Base-by-base conservation (phyloP, 2,113 vertebrate genomes). In the Hemibagrus wyckioides region DNA sequence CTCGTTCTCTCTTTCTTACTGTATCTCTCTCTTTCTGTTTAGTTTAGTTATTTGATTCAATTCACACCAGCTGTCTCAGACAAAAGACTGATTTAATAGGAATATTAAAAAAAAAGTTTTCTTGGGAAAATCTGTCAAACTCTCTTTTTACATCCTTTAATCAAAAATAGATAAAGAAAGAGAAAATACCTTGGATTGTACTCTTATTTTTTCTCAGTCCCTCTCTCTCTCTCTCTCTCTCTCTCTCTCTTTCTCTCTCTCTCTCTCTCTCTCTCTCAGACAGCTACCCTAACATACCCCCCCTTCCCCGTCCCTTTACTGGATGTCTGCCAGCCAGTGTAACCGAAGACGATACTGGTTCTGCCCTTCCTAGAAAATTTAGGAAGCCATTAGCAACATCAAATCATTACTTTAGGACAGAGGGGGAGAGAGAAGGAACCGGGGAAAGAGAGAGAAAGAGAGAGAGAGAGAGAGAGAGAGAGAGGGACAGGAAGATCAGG, bases 361-460 rank as follows among this genome's bases (percentile, higher is more conserved):
- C 95, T 95, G 95, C 94, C 95, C 95, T 95, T 93, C 95, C 95
- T 95, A 95, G 95, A 97, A 97, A 97, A 97, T 97, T 96, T 96
- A 97, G 96, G 96, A 97, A 97, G 95, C 96, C 96, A 97, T 97
- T 97, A 98, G 96, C 94, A 93, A 96, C 96, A 97, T 96, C 96
- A 97, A 97, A 97, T 98, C 97, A 97, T 96, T 97, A 94, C 88
- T 91, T 84, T 83, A 89, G 89, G 90, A 93, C 91, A 91, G 90
- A 56, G 88, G 88, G 89, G 85, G 54, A 85, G 89, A 41, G 83
- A 69, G 89, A n/a, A n/a, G 84, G 89, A 89, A 59, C 6, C 85
- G 63, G 63, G 41, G 48, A 80, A 33, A 88, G 81, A 80, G 87
- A 80, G 54, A 52, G 88, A 86, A 67, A 85, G 85, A 76, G 80